These are phyloP conservation scores for Turritopsis rubra DNA, from an alignment of 30 jellyfish, hydroid and myxozoan species.

Conservation along the genomic window DNA sequence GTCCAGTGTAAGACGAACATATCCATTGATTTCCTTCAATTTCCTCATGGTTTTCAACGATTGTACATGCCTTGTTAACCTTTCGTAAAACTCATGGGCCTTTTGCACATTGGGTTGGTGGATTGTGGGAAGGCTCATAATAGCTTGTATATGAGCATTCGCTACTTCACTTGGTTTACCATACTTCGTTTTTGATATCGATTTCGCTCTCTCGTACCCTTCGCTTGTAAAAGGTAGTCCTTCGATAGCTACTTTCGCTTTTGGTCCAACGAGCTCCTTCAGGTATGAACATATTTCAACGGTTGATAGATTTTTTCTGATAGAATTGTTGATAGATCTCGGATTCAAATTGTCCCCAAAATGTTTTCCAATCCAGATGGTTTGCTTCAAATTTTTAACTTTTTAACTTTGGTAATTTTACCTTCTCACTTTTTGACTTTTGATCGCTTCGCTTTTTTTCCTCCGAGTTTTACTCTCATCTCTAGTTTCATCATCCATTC, in stretches of 20 bases:
- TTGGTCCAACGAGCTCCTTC: conserved; percentile 22
- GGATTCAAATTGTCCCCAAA: conserved; percentile 46
- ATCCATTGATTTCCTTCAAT: conserved; percentile 39
- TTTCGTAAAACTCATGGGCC: conserved; percentile 38
- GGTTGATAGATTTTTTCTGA: not conserved
- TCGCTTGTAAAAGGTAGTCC: conserved; percentile 55
- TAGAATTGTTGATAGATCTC: no score
- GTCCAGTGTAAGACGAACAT: conserved; percentile 57
- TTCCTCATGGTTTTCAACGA: conserved; percentile 74
- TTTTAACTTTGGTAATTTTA: conserved; percentile 41
- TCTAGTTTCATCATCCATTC: not conserved
- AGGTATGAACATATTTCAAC: conserved; percentile 50
- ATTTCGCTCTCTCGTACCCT: conserved; percentile 64
- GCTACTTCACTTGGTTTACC: conserved; percentile 53
- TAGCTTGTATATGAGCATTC: conserved; percentile 49
- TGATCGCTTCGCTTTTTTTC: conserved; percentile 7
- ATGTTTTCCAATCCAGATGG: conserved; percentile 10
- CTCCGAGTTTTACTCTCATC: conserved; percentile 10
- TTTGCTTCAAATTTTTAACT: conserved; percentile 37
- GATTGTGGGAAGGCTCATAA: conserved; percentile 43
- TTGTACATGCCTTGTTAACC: conserved; percentile 43
- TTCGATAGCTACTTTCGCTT: conserved; percentile 29
- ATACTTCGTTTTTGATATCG: conserved; percentile 41
- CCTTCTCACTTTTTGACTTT: conserved; percentile 21
- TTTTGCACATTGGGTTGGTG: conserved; percentile 27